A percentile compares a stretch with the other conserved stretches of the same genome.
These are phyloP conservation scores for Aviceda subcristata DNA, from an alignment of 2,113 vertebrate species.

Conservation along the genomic window DNA sequence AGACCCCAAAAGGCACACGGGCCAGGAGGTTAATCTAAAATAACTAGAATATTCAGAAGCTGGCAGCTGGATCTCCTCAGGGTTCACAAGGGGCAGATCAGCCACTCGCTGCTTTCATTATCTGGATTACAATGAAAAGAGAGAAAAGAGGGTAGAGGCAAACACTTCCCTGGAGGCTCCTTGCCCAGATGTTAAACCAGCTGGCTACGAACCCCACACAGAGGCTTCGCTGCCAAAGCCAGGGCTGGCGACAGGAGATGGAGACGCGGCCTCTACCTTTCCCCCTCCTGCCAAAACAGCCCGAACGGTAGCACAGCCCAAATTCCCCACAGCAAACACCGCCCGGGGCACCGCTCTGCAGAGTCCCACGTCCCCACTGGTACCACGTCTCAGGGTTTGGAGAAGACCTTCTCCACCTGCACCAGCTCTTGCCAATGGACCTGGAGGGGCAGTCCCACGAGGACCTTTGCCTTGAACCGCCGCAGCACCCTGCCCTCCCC, in stretches of 20 bases:
- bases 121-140: constrained; percentile 37
- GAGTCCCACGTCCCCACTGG: fast-evolving
- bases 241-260: not conserved
- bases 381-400: not conserved
- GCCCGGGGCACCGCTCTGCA: not conserved
- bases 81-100: not conserved
- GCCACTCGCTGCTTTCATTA: not conserved
- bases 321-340: not conserved
- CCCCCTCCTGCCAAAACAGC: not conserved
- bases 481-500: not conserved
- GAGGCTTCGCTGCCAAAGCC: not conserved
- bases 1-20: not conserved
- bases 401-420: not conserved
- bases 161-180: not conserved
- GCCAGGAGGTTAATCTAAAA: constrained; percentile 17
- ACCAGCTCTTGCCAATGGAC: not conserved
- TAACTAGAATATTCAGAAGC: constrained; percentile 4
- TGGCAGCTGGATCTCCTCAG: not conserved
- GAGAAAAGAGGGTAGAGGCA: not conserved
- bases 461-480: not conserved
- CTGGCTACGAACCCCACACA: not conserved
- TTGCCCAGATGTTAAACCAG: not conserved
- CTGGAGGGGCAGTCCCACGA: not conserved
- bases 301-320: not conserved
- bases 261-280: not conserved